These are phyloP conservation scores for Orthonyx spaldingii DNA, from an alignment of 2,113 vertebrate genomes.

Conservation along the genomic window DNA sequence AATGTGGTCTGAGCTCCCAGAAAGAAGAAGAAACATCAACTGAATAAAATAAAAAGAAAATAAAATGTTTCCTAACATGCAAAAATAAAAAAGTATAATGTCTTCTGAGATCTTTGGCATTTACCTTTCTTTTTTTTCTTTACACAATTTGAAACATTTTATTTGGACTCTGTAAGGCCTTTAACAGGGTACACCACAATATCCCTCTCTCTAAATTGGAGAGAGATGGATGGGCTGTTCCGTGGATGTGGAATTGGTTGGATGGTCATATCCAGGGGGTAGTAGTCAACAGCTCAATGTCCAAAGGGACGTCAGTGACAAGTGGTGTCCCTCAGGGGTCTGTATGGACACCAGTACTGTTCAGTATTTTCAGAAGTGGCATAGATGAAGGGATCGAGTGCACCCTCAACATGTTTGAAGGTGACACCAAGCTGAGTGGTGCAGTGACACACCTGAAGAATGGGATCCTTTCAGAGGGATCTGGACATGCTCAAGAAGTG, in stretches of 20 bases:
- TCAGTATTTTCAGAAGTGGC: neutral
- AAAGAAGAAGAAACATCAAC: neutral
- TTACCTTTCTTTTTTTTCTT: neutral
- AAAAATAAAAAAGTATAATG: neutral
- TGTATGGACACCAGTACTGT: neutral
- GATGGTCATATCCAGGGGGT: neutral
- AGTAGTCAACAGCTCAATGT: neutral
- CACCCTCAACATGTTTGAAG: neutral
- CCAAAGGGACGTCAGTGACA: neutral
- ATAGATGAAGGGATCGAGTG: fast-evolving
- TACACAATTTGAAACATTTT: neutral
- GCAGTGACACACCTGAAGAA: neutral
- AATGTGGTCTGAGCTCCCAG: neutral
- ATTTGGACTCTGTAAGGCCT: neutral
- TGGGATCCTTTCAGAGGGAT: neutral
- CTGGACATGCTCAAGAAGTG: neutral
- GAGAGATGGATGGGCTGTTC: neutral
- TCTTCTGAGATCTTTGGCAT: neutral
- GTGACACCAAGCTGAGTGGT: neutral
- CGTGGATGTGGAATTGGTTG: neutral
- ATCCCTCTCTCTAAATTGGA: neutral
- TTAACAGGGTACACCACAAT: neutral
- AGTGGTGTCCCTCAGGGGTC: neutral
- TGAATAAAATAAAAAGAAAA: neutral
- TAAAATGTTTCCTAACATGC: neutral